Evolutionary conservation across 2,888 invertebrate genomes (phyloP).

Genomic region (Cenopis cana): DNA sequence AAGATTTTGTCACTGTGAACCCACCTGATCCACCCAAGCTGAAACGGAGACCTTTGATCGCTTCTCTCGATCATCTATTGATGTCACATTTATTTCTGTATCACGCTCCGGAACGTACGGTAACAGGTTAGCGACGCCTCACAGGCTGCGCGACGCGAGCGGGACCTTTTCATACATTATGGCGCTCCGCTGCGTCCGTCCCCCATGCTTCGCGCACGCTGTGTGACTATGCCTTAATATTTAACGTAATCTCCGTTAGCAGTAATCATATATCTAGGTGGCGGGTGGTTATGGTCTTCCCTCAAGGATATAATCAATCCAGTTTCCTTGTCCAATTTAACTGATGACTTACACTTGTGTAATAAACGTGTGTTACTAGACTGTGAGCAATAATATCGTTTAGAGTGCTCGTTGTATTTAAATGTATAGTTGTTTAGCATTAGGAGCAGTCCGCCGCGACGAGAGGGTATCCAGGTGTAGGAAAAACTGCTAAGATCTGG

Average conservation of each 20-base stretch:
- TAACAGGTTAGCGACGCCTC: too few species aligned
- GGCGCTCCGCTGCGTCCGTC: too few species aligned
- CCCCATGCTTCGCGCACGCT: too few species aligned
- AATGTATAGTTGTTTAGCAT: constrained; percentile 24
- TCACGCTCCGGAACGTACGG: too few species aligned
- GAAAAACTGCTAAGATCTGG: not conserved
- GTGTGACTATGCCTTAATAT: not conserved
- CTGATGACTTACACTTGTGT: constrained; percentile 11
- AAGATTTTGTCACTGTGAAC: not conserved
- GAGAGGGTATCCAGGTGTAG: constrained; percentile 26
- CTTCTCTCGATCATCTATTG: too few species aligned
- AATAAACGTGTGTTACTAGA: constrained; percentile 19
- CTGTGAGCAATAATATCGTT: constrained; percentile 36
- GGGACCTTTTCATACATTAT: too few species aligned
- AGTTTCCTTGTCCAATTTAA: constrained; percentile 18
- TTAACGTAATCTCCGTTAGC: constrained; percentile 27
- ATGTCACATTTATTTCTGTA: too few species aligned
- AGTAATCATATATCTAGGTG: constrained; percentile 24
- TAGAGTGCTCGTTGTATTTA: constrained; percentile 33
- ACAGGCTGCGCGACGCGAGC: too few species aligned
- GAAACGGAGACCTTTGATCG: too few species aligned
- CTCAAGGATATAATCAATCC: constrained; percentile 15
- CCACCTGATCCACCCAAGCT: too few species aligned
- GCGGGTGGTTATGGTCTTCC: constrained; percentile 30
- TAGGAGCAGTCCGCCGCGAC: constrained; percentile 17